phyloP scores from a whole-genome alignment of 2,797 vertebrate species.

The Phataginus tricuspis region DNA sequence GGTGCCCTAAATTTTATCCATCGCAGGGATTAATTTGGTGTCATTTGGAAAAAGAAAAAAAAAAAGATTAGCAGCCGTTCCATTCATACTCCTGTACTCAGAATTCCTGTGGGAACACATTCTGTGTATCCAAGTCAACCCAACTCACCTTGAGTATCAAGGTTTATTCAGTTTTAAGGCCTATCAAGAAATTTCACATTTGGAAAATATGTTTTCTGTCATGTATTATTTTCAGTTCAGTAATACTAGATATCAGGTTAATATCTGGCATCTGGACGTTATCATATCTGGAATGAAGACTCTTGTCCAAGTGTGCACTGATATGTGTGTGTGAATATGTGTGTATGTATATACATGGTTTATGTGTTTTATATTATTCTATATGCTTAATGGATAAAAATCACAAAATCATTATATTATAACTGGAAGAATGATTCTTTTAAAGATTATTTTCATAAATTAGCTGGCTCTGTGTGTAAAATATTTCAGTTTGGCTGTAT shows the following conservation, averaged over 20 bases:
- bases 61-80: not conserved
- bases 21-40: not conserved
- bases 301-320: not conserved
- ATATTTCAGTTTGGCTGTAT: not conserved
- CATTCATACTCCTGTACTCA: not conserved
- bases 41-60: not conserved
- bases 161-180: not conserved
- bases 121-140: not conserved
- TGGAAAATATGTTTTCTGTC: not conserved
- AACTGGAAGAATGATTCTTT: not conserved
- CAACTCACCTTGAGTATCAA: constrained; percentile 57
- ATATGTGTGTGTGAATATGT: accelerated
- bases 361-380: not conserved
- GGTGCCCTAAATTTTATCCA: not conserved
- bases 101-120: not conserved
- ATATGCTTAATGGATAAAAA: not conserved
- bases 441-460: constrained; percentile 17
- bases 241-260: not conserved
- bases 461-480: not conserved
- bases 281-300: not conserved
- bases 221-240: not conserved
- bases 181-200: not conserved
- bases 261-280: not conserved
- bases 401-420: not conserved
- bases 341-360: too few species aligned